Base-by-base conservation (phyloP, 2,113 vertebrate species). In the Xiphias gladius region DNA sequence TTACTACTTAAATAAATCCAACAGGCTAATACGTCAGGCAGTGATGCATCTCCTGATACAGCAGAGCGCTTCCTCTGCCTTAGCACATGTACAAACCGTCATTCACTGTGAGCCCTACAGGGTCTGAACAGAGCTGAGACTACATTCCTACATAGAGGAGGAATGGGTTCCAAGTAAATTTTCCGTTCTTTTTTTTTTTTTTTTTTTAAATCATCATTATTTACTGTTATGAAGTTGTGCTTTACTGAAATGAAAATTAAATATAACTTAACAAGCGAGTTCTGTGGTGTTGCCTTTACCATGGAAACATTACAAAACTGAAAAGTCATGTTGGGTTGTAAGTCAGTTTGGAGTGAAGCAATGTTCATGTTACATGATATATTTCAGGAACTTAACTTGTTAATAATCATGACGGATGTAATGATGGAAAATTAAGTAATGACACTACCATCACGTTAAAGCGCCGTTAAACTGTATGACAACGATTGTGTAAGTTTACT, bases 61-160 rank as follows among this genome's bases (percentile, higher is more conserved):
- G 39, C 11, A 28, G 22, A 65, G 37, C 32, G 0, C 7, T 5
- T 55, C 43, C 3, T 61, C 54, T 0, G 12, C 59, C 28, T 70
- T 41, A 77, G 85, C 73, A 86, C 80, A 74, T 68, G 61, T 32
- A 20, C 43, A 66, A 35, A 46, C 10, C 13, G 39, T 57, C 11
- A 24, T 24, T 64, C 26, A 30, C 32, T 7, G 43, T 66, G 3
- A 73, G 41, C 46, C 39, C 41, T 37, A 46, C 54, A 41, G 35
- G 19, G 39, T 28, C 41, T 41, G 22, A n/a, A 19, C 70, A 74
- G 35, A 74, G 20, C 35, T 20, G 19, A 66, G 61, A 32, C n/a
- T n/a, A n/a, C 32, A 35, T 35, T 35, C n/a, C 39, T 39, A 50
- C 63, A 30, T 13, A 50, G 17, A 58, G 50, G 14, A 5, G 35